Evolutionary conservation across 2,888 invertebrate species (phyloP).

Genomic region (Eurytoma californica): DNA sequence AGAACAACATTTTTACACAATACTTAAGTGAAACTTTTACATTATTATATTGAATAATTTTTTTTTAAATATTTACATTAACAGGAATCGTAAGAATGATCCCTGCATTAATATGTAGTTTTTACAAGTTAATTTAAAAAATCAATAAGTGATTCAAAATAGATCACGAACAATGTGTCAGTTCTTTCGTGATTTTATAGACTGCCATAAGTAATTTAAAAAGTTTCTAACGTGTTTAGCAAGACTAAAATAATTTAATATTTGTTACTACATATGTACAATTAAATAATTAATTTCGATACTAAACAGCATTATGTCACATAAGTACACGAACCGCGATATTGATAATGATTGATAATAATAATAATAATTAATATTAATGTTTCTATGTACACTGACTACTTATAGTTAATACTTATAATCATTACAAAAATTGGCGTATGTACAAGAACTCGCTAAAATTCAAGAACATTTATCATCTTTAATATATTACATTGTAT

Average conservation of each 20-base stretch:
- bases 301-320: not conserved
- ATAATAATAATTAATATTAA: not conserved
- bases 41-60: constrained; percentile 12
- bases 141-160: not conserved
- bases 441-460: constrained; percentile 11
- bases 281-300: not conserved
- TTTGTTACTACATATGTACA: constrained; percentile 23
- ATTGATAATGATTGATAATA: not conserved
- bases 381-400: constrained; percentile 28
- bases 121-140: not conserved
- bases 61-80: not conserved
- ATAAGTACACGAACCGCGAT: not conserved
- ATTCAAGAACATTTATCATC: not conserved
- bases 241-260: constrained; percentile 7
- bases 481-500: constrained; percentile 11
- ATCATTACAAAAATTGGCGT: constrained; percentile 4
- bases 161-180: constrained; percentile 29
- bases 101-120: not conserved
- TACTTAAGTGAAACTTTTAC: constrained; percentile 52
- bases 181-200: constrained; percentile 27
- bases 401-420: constrained; percentile 18
- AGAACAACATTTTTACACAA: constrained; percentile 69
- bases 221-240: constrained; percentile 9
- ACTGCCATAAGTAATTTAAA: not conserved
- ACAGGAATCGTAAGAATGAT: not conserved